Evolutionary conservation across 2,797 vertebrate genomes (phyloP), one percentile per base, ranked within the genome.

Genomic region (Amniataba percoides): DNA sequence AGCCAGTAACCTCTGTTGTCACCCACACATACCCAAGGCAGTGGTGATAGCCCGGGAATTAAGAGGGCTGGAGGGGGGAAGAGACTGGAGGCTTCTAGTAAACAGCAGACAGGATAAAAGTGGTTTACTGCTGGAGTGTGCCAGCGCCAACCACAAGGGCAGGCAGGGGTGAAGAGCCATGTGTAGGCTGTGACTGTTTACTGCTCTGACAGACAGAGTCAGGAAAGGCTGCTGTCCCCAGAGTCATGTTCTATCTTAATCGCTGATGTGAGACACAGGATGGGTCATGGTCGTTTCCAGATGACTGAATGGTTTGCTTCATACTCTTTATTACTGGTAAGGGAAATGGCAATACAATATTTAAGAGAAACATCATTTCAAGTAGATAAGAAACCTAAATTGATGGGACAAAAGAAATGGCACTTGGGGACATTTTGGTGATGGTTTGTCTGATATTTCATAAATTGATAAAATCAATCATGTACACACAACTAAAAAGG

Each of bases 1-100:
- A 81, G 88, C 60, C 77, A 80, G 78, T 83, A 87, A 92, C 82
- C 62, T 80, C 72, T 72, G 79, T 80, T 87, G 88, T 87, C 80
- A 81, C 67, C 46, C 63, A 14, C 23, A 7, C 57, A 69, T n/a
- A 55, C 69, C 53, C 48, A 66, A 89, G 61, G 55, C 57, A 85
- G 65, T 3, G 23, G 74, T 87, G 88, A 90, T 48, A 77, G 60
- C 80, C 57, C 63, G 21, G n/a, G 74, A 55, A 67, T n/a, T 13
- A 34, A 5, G 42, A 13, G 56, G 19, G 40, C 9, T 34, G 40
- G 49, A 31, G 31, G 15, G 19, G 1, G n/a, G n/a, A n/a, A n/a
- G n/a, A n/a, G 39, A 2, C 8, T 8, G 46, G 43, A 56, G 36
- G 27, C 27, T 80, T 89, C 87, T 83, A 68, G 90, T 91, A 93